phyloP scores from a whole-genome alignment of 2,113 vertebrate species.

The Cricetomys ansorgei region DNA sequence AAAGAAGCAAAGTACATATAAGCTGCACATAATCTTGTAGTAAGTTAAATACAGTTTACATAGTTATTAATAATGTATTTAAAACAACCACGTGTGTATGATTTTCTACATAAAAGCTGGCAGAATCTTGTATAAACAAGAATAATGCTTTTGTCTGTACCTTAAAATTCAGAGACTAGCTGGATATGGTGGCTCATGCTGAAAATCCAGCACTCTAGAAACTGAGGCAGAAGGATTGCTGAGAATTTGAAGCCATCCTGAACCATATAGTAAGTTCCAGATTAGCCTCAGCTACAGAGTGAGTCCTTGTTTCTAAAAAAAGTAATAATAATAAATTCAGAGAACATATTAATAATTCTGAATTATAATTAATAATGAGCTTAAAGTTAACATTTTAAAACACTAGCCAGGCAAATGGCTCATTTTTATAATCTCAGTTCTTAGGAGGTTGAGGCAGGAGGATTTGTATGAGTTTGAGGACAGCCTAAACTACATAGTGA shows the following conservation, averaged over 20 bases:
- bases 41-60: background rate
- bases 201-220: background rate
- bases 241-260: background rate
- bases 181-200: background rate
- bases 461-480: background rate
- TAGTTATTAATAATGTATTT: constrained; percentile 35
- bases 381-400: constrained; percentile 8
- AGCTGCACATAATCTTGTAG: background rate
- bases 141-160: background rate
- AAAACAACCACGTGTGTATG: background rate
- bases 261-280: background rate
- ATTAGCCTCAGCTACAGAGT: background rate
- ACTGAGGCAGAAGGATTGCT: background rate
- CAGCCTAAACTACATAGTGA: background rate
- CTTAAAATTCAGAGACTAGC: constrained; percentile 36
- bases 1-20: background rate
- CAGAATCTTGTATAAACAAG: constrained; percentile 16
- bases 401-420: background rate
- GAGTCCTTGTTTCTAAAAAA: background rate
- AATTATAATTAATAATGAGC: background rate
- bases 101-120: background rate
- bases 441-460: background rate
- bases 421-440: background rate
- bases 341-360: background rate
- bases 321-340: background rate